These are phyloP conservation scores for Sinocyclocheilus grahami DNA, from an alignment of 2,113 vertebrate species.

Conservation along the genomic window DNA sequence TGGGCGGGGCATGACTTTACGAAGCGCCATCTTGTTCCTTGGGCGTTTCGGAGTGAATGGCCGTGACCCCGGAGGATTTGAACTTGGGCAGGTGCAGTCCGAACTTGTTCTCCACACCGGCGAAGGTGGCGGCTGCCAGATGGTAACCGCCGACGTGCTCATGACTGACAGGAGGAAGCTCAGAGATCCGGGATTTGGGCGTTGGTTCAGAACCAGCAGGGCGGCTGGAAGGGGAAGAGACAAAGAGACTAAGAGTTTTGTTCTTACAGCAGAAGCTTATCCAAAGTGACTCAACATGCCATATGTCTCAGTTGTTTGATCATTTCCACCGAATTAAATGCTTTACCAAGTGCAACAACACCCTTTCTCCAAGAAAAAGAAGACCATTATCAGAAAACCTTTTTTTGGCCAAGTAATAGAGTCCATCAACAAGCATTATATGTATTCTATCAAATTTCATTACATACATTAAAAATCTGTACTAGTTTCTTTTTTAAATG, in stretches of 20 bases:
- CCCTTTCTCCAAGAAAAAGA: no score
- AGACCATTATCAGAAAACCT: no score
- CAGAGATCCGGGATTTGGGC: conserved; percentile 88
- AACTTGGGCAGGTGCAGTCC: conserved; percentile 97
- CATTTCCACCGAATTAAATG: background rate
- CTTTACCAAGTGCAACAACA: background rate
- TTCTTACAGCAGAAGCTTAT: background rate
- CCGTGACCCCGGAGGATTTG: conserved; percentile 76
- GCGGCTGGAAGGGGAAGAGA: conserved; percentile 74
- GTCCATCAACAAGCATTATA: no score
- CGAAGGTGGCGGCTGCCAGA: conserved; percentile 94
- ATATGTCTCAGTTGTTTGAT: background rate
- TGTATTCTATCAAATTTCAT: no score
- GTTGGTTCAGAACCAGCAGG: conserved; percentile 85
- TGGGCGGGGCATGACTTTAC: conserved; percentile 57
- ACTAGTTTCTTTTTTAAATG: no score
- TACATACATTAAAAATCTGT: no score
- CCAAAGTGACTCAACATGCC: background rate
- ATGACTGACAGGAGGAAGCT: conserved; percentile 88
- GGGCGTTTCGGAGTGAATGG: conserved; percentile 71
- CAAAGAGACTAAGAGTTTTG: background rate
- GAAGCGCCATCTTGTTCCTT: conserved; percentile 53
- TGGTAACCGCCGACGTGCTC: conserved; percentile 94
- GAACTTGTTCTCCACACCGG: conserved; percentile 98
- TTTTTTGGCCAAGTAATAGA: no score